Evolutionary conservation across 1,140 invertebrate genomes (phyloP).

Genomic region (Amphibalanus amphitrite): DNA sequence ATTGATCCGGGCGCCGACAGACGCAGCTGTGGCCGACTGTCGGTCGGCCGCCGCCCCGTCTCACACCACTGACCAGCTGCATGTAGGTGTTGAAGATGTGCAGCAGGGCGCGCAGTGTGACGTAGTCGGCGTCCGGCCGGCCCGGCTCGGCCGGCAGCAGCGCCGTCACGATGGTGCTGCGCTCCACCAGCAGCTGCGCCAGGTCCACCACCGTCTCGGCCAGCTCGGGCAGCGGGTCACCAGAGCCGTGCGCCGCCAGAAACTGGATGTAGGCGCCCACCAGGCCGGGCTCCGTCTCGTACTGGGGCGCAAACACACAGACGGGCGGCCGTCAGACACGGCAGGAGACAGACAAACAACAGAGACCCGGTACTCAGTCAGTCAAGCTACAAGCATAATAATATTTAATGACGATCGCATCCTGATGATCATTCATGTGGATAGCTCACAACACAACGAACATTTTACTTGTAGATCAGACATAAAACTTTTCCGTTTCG

Average conservation of each 20-base stretch:
- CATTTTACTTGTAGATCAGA: too few relatives aligned
- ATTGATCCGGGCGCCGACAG: too few relatives aligned
- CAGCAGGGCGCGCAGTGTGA: conserved; percentile 50
- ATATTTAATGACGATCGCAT: too few relatives aligned
- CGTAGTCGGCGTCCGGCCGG: conserved; percentile 22
- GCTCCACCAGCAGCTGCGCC: conserved; percentile 77
- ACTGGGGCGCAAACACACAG: conserved; percentile 30
- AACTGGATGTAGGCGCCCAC: conserved; percentile 82
- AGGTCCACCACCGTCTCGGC: conserved; percentile 45
- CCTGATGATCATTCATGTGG: too few relatives aligned
- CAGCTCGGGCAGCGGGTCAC: conserved; percentile 38
- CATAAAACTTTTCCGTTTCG: too few relatives aligned
- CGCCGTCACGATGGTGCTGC: conserved; percentile 68
- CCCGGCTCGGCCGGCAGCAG: conserved; percentile 44
- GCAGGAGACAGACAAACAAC: too few relatives aligned
- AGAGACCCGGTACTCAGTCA: too few relatives aligned
- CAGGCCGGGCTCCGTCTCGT: conserved; percentile 67
- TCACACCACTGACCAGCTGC: conserved; percentile 43
- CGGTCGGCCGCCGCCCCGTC: too few relatives aligned
- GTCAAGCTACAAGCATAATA: too few relatives aligned
- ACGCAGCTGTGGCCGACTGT: too few relatives aligned
- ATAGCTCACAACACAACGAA: too few relatives aligned
- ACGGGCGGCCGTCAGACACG: too few relatives aligned
- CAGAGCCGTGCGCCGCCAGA: conserved; percentile 50
- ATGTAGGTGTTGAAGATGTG: conserved; percentile 59